Evolutionary conservation across 2,113 vertebrate species (phyloP).

Genomic region (Misgurnus mizolepis): DNA sequence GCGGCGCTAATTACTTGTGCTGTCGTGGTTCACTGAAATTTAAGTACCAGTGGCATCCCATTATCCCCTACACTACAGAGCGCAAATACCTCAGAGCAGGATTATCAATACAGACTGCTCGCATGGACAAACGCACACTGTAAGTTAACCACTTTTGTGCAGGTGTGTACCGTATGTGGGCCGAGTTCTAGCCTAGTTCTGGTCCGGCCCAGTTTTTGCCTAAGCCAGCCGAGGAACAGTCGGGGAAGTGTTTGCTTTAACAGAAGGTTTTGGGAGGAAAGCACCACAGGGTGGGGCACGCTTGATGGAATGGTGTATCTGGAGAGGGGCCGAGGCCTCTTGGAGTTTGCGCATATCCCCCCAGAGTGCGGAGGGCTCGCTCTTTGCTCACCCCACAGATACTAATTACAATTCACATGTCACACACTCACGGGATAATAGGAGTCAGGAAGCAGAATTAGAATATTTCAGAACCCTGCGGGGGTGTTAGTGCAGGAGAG

Average conservation of each 20-base stretch:
- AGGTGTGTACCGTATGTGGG: background rate
- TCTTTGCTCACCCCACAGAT: conserved; percentile 70
- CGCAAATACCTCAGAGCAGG: conserved; percentile 71
- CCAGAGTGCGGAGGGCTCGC: conserved; percentile 52
- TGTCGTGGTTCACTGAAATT: conserved; percentile 96
- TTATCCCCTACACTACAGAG: conserved; percentile 80
- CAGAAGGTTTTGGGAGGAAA: conserved; percentile 46
- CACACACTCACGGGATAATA: conserved; percentile 71
- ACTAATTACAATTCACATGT: conserved; percentile 79
- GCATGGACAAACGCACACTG: conserved; percentile 35
- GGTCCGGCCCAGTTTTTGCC: conserved; percentile 30
- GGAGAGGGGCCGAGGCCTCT: conserved; percentile 53
- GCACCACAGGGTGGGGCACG: conserved; percentile 43
- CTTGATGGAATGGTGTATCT: conserved; percentile 60
- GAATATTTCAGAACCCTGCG: conserved; percentile 73
- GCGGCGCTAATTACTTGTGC: conserved; percentile 95
- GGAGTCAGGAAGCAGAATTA: conserved; percentile 71
- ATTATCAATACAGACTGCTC: conserved; percentile 81
- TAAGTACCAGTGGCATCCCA: conserved; percentile 96
- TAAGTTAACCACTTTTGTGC: conserved; percentile 11
- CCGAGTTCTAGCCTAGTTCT: background rate
- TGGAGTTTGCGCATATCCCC: conserved; percentile 52
- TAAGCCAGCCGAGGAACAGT: conserved; percentile 3
- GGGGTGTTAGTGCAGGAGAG: conserved; percentile 69
- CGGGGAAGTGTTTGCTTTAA: conserved; percentile 35